Percentiles rank a stretch among this genome's conserved stretches.
phyloP scores from a whole-genome alignment of 2,797 vertebrate genomes.

The Triplophysa yarkandensis region DNA sequence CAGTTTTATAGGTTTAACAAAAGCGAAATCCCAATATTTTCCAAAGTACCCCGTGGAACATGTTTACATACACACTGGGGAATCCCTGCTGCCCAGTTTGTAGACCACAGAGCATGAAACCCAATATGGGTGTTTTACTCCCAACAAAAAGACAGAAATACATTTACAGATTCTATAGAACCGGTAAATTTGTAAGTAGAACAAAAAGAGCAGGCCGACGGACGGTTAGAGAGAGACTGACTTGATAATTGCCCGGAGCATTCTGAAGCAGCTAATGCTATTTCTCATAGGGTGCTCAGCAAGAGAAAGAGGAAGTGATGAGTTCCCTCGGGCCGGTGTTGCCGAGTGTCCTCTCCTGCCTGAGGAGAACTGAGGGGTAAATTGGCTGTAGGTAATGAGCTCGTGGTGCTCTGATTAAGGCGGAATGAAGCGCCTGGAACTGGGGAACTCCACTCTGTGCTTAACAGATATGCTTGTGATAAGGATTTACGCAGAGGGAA shows the following conservation, averaged over 20 bases:
- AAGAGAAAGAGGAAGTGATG: constrained; percentile 51
- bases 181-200: not conserved
- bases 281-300: constrained; percentile 43
- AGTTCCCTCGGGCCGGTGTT: constrained; percentile 50
- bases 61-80: not conserved
- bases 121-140: not conserved
- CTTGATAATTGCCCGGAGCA: constrained; percentile 48
- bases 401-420: constrained; percentile 57
- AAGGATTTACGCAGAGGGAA: constrained; percentile 49
- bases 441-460: constrained; percentile 53
- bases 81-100: not conserved
- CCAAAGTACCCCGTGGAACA: not conserved
- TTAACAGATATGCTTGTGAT: constrained; percentile 48
- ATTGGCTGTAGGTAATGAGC: constrained; percentile 58
- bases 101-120: not conserved
- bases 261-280: constrained; percentile 42
- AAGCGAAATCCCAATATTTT: not conserved
- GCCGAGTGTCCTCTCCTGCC: constrained; percentile 46
- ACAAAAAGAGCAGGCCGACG: constrained; percentile 5
- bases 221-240: constrained; percentile 20
- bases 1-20: not conserved
- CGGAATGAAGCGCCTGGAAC: constrained; percentile 42
- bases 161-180: not conserved
- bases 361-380: constrained; percentile 30
- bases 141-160: not conserved